phyloP scores from a whole-genome alignment of 2,888 invertebrate genomes.

The Tachina fera region DNA sequence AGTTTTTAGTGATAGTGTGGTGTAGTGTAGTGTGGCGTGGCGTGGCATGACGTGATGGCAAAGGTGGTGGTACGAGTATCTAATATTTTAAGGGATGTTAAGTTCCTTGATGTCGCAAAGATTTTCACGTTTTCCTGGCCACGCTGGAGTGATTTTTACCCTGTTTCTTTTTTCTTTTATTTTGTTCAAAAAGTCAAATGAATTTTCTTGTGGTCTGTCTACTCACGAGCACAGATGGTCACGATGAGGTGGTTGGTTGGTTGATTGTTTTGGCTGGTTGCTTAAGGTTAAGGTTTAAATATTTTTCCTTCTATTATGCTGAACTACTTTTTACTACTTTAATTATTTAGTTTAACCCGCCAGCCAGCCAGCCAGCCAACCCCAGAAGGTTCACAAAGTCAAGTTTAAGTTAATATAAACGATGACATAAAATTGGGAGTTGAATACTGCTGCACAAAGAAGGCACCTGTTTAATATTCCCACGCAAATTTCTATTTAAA shows the following conservation, averaged over 20 bases:
- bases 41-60: not conserved
- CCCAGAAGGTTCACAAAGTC: constrained; percentile 60
- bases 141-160: constrained; percentile 68
- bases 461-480: constrained; percentile 66
- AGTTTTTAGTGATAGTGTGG: not conserved
- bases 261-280: constrained; percentile 29
- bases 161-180: not conserved
- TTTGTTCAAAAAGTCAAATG: constrained; percentile 16
- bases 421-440: constrained; percentile 62
- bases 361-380: not conserved
- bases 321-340: constrained; percentile 40
- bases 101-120: constrained; percentile 59
- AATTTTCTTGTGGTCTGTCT: constrained; percentile 65
- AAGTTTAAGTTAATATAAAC: constrained; percentile 47
- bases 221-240: constrained; percentile 59
- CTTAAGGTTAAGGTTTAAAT: constrained; percentile 46
- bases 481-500: constrained; percentile 51
- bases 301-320: constrained; percentile 50
- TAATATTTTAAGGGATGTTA: constrained; percentile 64
- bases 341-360: constrained; percentile 50
- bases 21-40: not conserved
- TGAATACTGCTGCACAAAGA: constrained; percentile 16
- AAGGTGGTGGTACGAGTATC: constrained; percentile 5
- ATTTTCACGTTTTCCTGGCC: constrained; percentile 56
- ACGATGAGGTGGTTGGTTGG: constrained; percentile 28